Percentiles rank a stretch among this genome's conserved stretches.
These are phyloP conservation scores for Riptortus pedestris DNA, from an alignment of 1,140 invertebrate genomes.

Conservation along the genomic window DNA sequence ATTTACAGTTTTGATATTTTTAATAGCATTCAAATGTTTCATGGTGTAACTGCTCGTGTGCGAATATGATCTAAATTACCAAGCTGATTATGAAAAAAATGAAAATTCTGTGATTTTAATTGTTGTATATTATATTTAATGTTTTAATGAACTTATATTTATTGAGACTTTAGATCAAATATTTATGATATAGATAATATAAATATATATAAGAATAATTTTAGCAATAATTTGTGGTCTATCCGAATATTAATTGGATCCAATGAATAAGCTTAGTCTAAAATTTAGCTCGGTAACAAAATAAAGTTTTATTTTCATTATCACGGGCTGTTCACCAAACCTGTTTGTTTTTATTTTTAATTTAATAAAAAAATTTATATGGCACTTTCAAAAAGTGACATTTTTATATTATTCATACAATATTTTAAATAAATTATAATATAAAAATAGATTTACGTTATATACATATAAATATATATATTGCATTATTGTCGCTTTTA, in stretches of 20 bases:
- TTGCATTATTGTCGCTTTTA: slow-evolving; percentile 7
- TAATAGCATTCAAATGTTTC: background rate
- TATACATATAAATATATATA: slow-evolving; percentile 10
- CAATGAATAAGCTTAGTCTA: background rate
- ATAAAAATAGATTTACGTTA: slow-evolving; percentile 11
- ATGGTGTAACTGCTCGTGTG: slow-evolving; percentile 14
- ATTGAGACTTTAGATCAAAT: slow-evolving; percentile 2
- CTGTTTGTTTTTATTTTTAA: background rate
- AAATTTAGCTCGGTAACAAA: background rate
- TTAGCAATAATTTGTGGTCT: background rate
- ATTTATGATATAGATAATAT: background rate
- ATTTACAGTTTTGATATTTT: background rate
- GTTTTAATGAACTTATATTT: background rate
- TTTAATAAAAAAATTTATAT: no score
- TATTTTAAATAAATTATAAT: background rate
- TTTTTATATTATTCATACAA: slow-evolving; percentile 1
- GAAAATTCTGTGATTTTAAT: slow-evolving; percentile 14
- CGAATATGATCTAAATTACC: background rate
- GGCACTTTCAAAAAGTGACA: slow-evolving; percentile 6
- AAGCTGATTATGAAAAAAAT: background rate
- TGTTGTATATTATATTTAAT: slow-evolving; percentile 11
- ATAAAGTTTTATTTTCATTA: background rate
- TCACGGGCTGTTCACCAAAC: background rate
- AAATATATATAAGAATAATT: background rate
- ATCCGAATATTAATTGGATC: background rate